phyloP scores from a whole-genome alignment of 2,113 vertebrate species.

The human region GRCh38 chr6:14317001-14317500 shows the following conservation, averaged over 20 bases:
- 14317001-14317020: background rate
- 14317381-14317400: background rate
- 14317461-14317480: background rate
- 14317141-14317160: background rate
- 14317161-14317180: background rate
- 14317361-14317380: background rate
- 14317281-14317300: background rate
- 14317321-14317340: background rate
- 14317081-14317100: background rate
- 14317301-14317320: background rate
- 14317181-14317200: too few species aligned
- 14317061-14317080: background rate
- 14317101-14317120: background rate
- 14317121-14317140: background rate
- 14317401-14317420: background rate
- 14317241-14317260: background rate
- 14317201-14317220: background rate
- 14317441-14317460: background rate
- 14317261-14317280: background rate
- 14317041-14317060: background rate
- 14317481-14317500: background rate
- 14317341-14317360: background rate
- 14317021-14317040: constrained; percentile 5
- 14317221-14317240: background rate
- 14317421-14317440: background rate